Evolutionary conservation across 2,888 invertebrate genomes (phyloP).

Genomic region (Dasysyrphus albostriatus): DNA sequence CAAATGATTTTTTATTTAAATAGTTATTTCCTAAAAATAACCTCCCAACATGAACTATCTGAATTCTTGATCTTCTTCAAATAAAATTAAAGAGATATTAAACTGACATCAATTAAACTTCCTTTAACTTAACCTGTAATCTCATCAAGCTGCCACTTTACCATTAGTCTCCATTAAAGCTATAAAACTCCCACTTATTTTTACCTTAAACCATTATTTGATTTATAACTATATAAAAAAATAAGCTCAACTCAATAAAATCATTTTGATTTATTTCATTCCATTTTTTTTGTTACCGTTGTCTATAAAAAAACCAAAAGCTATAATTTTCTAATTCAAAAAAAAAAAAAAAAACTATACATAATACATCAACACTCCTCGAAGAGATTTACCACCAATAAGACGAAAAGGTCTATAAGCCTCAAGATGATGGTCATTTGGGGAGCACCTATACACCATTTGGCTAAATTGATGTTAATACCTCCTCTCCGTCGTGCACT

Average conservation of each 20-base stretch:
- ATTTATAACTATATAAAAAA: slow-evolving; percentile 16
- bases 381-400: slow-evolving; percentile 17
- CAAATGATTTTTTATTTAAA: background rate
- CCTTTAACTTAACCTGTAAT: background rate
- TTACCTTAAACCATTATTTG: slow-evolving; percentile 24
- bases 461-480: slow-evolving; percentile 61
- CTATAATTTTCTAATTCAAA: slow-evolving; percentile 40
- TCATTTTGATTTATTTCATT: slow-evolving; percentile 45
- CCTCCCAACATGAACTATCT: background rate
- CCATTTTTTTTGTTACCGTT: slow-evolving; percentile 24
- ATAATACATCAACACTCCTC: slow-evolving; percentile 44
- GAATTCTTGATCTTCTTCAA: background rate
- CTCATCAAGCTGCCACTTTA: slow-evolving; percentile 11
- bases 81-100: background rate
- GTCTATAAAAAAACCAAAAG: slow-evolving; percentile 18
- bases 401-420: slow-evolving; percentile 28
- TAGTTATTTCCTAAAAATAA: background rate
- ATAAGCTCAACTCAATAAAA: slow-evolving; percentile 12
- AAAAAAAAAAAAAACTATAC: no score
- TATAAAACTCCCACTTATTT: slow-evolving; percentile 29
- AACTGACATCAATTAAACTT: slow-evolving; percentile 8
- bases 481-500: slow-evolving; percentile 51
- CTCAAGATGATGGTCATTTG: slow-evolving; percentile 65
- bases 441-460: slow-evolving; percentile 48
- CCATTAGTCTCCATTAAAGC: slow-evolving; percentile 48